A percentile compares a stretch with the other conserved stretches of the same genome.
Evolutionary conservation across 2,113 vertebrate genomes (phyloP).

Genomic region (Thinocorus orbignyianus): DNA sequence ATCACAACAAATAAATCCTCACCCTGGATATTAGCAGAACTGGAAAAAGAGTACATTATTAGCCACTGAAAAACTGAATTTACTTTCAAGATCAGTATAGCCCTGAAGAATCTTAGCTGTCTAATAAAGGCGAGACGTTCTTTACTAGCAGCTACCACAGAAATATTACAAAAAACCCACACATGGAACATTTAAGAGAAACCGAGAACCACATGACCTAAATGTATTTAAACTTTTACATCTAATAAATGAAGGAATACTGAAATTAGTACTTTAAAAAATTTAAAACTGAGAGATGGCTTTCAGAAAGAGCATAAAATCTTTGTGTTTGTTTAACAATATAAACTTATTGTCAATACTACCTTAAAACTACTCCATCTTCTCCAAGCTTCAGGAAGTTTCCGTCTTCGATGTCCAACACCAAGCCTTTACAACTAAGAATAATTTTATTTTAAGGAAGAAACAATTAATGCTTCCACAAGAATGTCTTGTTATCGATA

Average conservation of each 20-base stretch:
- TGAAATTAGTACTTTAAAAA: not conserved
- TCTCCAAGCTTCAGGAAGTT: conserved; percentile 91
- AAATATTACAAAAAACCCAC: not conserved
- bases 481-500: not conserved
- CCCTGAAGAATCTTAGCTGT: not conserved
- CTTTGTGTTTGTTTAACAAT: not conserved
- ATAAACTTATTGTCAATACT: not conserved
- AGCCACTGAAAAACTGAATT: not conserved
- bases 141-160: not conserved
- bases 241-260: not conserved
- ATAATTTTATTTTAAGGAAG: not conserved
- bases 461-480: not conserved
- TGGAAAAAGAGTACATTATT: not conserved
- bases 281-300: not conserved
- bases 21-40: not conserved
- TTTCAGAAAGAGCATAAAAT: not conserved
- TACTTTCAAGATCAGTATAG: not conserved
- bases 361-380: conserved; percentile 93
- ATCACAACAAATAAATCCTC: not conserved
- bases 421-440: conserved; percentile 90
- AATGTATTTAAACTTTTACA: not conserved
- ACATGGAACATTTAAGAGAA: not conserved
- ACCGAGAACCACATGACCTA: not conserved
- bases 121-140: not conserved
- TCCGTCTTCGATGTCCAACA: conserved; percentile 92